Evolutionary conservation across 2,888 invertebrate genomes (phyloP), one percentile per base, ranked within the genome.

Genomic region (Camponotus fellah): DNA sequence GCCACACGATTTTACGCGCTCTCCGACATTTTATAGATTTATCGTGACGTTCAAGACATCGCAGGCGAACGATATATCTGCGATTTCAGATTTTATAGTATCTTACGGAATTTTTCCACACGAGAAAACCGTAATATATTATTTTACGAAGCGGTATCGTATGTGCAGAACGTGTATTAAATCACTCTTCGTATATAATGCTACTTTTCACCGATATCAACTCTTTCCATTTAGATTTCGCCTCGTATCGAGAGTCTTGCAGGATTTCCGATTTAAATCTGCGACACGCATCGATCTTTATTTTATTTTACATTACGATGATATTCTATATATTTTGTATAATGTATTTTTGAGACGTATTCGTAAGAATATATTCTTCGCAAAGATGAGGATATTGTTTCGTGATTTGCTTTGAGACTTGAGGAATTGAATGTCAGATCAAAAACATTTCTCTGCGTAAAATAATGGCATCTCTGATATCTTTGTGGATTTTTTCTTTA

Each of bases 151-250:
- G n/a, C 2, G 43, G 62, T 34, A 46, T 46, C 34, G 14, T 64
- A 46, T 75, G 62, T 75, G 62, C 21, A 34, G 43, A 21, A 64
- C 62, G 46, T 12, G 46, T 46, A 75, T 74, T 75, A 75, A 75
- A 75, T 64, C 62, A 60, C 60, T n/a, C 43, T n/a, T n/a, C 32
- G 17, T 8, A n/a, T 43, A 43, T 58, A 56, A 74, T 32, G 60
- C 21, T 34, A n/a, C 12, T 14, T 14, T 9, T 43, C 37, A 26
- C 40, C 12, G 58, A 40, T 58, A 40, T 9, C 72, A 26, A 12
- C 32, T n/a, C 9, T 46, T 34, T 32, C 43, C 62, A 75, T 75
- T 43, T 46, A 49, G 17, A 46, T 75, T 62, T 62, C 34, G 32
- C 21, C 46, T 75, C 46, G 32, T 34, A 32, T 43, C n/a, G 14